A percentile compares a stretch with the other conserved stretches of the same genome.
Evolutionary conservation across 1,140 invertebrate species (phyloP).

Genomic region (Physella acuta): DNA sequence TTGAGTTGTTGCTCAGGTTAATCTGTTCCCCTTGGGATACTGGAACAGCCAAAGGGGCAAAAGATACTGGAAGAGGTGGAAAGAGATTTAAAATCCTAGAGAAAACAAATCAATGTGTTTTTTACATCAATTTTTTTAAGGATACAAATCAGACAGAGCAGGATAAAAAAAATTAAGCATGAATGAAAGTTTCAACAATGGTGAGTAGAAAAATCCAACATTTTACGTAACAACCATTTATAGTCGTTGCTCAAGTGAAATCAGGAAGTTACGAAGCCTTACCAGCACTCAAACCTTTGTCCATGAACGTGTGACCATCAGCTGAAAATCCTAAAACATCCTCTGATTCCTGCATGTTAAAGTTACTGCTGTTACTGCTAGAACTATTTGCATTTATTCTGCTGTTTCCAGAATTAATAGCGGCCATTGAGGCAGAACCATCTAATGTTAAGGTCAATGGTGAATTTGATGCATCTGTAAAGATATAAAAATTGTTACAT

Average conservation of each 20-base stretch:
- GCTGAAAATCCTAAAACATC: conserved; percentile 10
- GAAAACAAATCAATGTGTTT: neutral
- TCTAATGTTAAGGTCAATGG: conserved; percentile 3
- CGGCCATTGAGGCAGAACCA: conserved; percentile 5
- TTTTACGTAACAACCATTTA: too few relatives aligned
- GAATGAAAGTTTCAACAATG: too few relatives aligned
- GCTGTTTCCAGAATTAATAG: neutral
- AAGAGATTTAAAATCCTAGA: too few relatives aligned
- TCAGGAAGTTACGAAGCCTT: too few relatives aligned
- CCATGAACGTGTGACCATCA: conserved; percentile 10
- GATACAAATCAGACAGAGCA: too few relatives aligned
- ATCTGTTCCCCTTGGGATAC: neutral
- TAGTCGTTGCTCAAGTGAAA: too few relatives aligned
- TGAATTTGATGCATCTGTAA: neutral
- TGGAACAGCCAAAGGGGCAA: conserved; percentile 7
- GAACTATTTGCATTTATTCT: neutral
- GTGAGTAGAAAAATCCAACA: too few relatives aligned
- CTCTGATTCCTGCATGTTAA: neutral
- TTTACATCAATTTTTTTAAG: neutral
- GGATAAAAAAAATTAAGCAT: too few relatives aligned
- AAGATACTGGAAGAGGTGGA: conserved; percentile 7
- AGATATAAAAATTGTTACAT: neutral
- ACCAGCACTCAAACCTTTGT: conserved; percentile 15
- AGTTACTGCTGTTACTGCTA: neutral
- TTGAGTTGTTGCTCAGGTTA: conserved; percentile 18